Evolutionary conservation across 2,797 vertebrate species (phyloP).

Genomic region (Erethizon dorsatum): DNA sequence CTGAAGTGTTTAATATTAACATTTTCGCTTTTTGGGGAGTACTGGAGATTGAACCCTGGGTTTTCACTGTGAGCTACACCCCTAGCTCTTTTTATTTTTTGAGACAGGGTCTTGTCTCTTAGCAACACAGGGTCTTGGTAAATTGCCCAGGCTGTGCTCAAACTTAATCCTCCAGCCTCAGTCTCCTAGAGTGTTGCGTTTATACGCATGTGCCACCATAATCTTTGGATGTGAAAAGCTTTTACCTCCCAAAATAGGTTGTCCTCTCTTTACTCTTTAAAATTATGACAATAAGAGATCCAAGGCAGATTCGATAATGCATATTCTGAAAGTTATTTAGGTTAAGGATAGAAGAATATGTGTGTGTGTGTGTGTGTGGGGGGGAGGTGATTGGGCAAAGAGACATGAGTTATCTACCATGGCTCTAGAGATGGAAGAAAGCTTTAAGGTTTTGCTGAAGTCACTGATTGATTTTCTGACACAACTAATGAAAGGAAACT

Average conservation of each 20-base stretch:
- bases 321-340: slow-evolving; percentile 65
- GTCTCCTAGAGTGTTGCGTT: not conserved
- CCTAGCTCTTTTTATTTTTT: not conserved
- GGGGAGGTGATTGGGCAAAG: slow-evolving; percentile 39
- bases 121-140: not conserved
- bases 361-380: not conserved
- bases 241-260: not conserved
- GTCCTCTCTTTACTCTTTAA: slow-evolving; percentile 32
- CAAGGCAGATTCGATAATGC: slow-evolving; percentile 21
- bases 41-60: not conserved
- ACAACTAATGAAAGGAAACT: slow-evolving; percentile 89
- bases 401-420: slow-evolving; percentile 88
- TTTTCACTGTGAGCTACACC: not conserved
- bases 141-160: not conserved
- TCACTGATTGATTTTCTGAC: slow-evolving; percentile 97
- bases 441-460: slow-evolving; percentile 90
- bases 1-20: not conserved
- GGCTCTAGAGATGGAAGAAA: slow-evolving; percentile 82
- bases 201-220: not conserved
- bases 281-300: not conserved
- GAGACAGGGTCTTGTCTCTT: not conserved
- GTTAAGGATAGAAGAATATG: slow-evolving; percentile 66
- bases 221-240: slow-evolving; percentile 30
- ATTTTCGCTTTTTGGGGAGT: not conserved
- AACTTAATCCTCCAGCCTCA: not conserved